These are phyloP conservation scores for Thaumetopoea pityocampa DNA, from an alignment of 1,140 invertebrate genomes.

Conservation along the genomic window DNA sequence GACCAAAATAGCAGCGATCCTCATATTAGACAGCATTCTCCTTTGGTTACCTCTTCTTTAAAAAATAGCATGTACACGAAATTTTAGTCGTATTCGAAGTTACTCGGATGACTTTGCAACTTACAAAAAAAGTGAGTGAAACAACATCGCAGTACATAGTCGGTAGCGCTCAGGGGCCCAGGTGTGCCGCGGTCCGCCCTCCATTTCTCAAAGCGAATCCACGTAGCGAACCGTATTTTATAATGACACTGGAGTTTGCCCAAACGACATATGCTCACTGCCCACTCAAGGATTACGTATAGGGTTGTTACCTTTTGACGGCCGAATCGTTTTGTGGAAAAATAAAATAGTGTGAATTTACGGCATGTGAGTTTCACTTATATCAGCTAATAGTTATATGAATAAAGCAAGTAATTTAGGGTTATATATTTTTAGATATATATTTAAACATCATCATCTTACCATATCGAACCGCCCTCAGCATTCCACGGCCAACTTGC, in stretches of 20 bases:
- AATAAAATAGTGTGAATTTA: slow-evolving; percentile 12
- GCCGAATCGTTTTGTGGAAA: slow-evolving; percentile 20
- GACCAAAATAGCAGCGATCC: too few relatives aligned
- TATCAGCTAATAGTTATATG: too few relatives aligned
- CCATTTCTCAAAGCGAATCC: slow-evolving; percentile 68
- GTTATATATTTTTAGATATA: too few relatives aligned
- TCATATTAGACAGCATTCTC: too few relatives aligned
- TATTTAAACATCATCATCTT: too few relatives aligned
- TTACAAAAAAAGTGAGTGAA: slow-evolving; percentile 38
- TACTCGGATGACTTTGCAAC: slow-evolving; percentile 36
- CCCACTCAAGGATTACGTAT: slow-evolving; percentile 55
- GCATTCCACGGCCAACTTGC: too few relatives aligned
- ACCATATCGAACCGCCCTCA: too few relatives aligned
- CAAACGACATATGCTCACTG: slow-evolving; percentile 55
- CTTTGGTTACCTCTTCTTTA: too few relatives aligned
- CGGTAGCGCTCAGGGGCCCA: slow-evolving; percentile 34
- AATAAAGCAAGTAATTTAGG: too few relatives aligned
- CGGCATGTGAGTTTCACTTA: too few relatives aligned
- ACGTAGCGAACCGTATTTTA: slow-evolving; percentile 60
- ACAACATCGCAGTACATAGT: slow-evolving; percentile 18
- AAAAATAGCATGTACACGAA: slow-evolving; percentile 22
- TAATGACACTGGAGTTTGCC: slow-evolving; percentile 58
- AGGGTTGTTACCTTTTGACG: slow-evolving; percentile 33
- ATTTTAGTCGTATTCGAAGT: slow-evolving; percentile 25
- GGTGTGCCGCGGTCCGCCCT: slow-evolving; percentile 43